Evolutionary conservation across 1,140 invertebrate species (phyloP).

Genomic region (Diorhabda elongata): DNA sequence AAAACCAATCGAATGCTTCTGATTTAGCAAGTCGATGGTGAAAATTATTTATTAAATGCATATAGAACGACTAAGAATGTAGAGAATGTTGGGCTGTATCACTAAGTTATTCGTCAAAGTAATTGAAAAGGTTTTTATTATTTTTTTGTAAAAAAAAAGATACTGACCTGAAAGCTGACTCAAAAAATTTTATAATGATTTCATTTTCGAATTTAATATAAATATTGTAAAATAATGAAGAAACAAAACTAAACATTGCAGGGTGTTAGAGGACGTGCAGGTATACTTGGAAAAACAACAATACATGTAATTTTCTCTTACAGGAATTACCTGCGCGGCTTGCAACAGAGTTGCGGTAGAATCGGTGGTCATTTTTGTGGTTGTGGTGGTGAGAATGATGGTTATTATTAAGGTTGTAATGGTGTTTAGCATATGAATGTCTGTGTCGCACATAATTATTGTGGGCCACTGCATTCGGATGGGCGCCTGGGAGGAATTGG

Average conservation of each 20-base stretch:
- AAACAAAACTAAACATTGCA: background rate
- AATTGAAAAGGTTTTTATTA: too few relatives aligned
- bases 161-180: too few relatives aligned
- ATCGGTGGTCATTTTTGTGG: conserved; percentile 49
- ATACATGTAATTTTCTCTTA: background rate
- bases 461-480: conserved; percentile 65
- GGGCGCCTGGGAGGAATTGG: conserved; percentile 82
- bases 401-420: conserved; percentile 50
- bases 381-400: conserved; percentile 53
- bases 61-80: too few relatives aligned
- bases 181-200: too few relatives aligned
- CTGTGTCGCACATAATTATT: conserved; percentile 54
- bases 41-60: too few relatives aligned
- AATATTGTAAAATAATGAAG: background rate
- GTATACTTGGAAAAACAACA: conserved; percentile 5
- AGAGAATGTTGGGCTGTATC: too few relatives aligned
- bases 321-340: conserved; percentile 59
- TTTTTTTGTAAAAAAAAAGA: too few relatives aligned
- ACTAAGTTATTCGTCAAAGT: too few relatives aligned
- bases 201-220: too few relatives aligned
- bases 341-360: conserved; percentile 59
- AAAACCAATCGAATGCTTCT: too few relatives aligned
- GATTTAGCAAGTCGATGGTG: too few relatives aligned
- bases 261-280: conserved; percentile 11
- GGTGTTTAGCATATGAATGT: conserved; percentile 53